Evolutionary conservation across 2,888 invertebrate genomes (phyloP).

Genomic region (Drosophila fungiperda): DNA sequence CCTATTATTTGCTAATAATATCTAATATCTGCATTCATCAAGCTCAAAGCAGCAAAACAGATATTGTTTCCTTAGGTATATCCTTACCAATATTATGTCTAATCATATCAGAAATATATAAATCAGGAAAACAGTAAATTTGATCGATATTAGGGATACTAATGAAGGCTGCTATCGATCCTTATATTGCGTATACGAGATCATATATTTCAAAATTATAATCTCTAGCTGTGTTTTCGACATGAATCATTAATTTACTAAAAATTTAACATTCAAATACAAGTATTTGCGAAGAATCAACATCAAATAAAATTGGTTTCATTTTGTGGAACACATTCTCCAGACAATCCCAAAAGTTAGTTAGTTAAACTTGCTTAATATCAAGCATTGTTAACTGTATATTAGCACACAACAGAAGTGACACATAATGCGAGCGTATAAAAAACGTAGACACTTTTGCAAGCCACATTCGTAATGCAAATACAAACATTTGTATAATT

Average conservation of each 20-base stretch:
- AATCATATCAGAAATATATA: background rate
- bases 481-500: conserved; percentile 5
- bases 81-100: no score
- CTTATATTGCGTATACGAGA: background rate
- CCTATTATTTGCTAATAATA: background rate
- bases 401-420: background rate
- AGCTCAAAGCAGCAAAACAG: background rate
- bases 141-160: background rate
- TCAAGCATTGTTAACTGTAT: background rate
- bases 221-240: background rate
- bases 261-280: background rate
- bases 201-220: background rate
- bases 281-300: background rate
- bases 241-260: background rate
- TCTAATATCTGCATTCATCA: background rate
- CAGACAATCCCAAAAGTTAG: background rate
- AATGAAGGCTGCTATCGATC: background rate
- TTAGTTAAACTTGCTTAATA: conserved; percentile 5
- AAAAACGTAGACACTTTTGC: conserved; percentile 10
- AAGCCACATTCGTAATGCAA: conserved; percentile 31
- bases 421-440: conserved; percentile 27
- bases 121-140: background rate
- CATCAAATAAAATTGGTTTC: background rate
- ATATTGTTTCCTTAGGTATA: background rate
- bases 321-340: background rate